Percentiles rank a stretch among this genome's conserved stretches.
phyloP scores from a whole-genome alignment of 2,888 invertebrate species.

The Drosophila kanekoi region DNA sequence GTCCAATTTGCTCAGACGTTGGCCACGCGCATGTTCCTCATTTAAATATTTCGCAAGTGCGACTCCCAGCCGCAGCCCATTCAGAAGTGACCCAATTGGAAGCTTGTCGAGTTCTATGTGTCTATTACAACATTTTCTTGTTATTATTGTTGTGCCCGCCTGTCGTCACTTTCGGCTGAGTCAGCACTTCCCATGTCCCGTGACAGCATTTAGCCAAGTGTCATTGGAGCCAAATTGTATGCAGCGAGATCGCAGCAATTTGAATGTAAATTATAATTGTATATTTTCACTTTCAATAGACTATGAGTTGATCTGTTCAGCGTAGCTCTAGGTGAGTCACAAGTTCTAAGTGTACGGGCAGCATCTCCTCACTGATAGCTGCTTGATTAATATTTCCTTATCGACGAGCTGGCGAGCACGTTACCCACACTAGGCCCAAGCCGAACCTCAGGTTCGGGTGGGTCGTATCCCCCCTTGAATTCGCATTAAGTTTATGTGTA shows the following conservation, averaged over 20 bases:
- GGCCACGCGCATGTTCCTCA: slow-evolving; percentile 66
- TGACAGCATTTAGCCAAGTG: slow-evolving; percentile 57
- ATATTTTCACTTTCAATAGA: slow-evolving; percentile 52
- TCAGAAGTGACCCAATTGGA: slow-evolving; percentile 70
- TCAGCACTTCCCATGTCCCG: slow-evolving; percentile 38
- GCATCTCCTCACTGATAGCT: not conserved
- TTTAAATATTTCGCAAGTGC: slow-evolving; percentile 70
- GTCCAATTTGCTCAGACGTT: slow-evolving; percentile 43
- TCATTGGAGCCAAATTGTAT: slow-evolving; percentile 48
- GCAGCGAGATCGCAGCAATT: slow-evolving; percentile 40
- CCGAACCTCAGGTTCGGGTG: not conserved
- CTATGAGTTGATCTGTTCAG: slow-evolving; percentile 17
- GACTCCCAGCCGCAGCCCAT: slow-evolving; percentile 19
- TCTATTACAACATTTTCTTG: slow-evolving; percentile 44
- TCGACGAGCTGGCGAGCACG: slow-evolving; percentile 28
- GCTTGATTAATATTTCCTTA: slow-evolving; percentile 20
- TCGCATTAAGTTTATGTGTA: slow-evolving; percentile 42
- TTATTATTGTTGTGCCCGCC: slow-evolving; percentile 26
- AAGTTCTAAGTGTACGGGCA: slow-evolving; percentile 10
- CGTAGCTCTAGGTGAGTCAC: slow-evolving; percentile 37
- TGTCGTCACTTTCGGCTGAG: slow-evolving; percentile 61
- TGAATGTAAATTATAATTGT: slow-evolving; percentile 54
- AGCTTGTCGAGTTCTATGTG: slow-evolving; percentile 45
- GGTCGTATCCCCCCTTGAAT: slow-evolving; percentile 37
- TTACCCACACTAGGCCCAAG: slow-evolving; percentile 1